Conservation (phyloP, 1,140 invertebrate species). For the Drosophila insularis region DNA sequence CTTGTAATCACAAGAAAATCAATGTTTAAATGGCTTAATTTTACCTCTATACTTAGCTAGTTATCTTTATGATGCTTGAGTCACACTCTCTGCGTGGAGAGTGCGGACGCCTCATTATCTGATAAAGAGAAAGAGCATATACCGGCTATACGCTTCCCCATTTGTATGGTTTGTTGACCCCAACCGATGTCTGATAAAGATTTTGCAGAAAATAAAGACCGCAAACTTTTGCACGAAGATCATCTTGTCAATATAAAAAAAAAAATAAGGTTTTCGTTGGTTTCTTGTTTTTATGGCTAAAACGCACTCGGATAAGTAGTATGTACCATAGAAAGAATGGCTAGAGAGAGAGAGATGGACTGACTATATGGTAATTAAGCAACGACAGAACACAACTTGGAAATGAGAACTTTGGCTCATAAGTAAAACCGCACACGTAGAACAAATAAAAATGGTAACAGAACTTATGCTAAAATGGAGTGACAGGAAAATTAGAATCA, state of each 20-base stretch:
- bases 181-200: slow-evolving; percentile 62
- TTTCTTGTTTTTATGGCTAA: slow-evolving; percentile 9
- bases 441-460: slow-evolving; percentile 76
- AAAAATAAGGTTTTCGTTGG: slow-evolving; percentile 20
- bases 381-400: background rate
- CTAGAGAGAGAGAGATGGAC: slow-evolving; percentile 29
- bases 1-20: slow-evolving; percentile 43
- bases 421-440: slow-evolving; percentile 73
- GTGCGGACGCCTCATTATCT: slow-evolving; percentile 56
- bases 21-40: slow-evolving; percentile 47
- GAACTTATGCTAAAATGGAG: slow-evolving; percentile 48
- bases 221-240: slow-evolving; percentile 69
- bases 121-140: slow-evolving; percentile 53
- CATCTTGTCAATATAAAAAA: slow-evolving; percentile 62
- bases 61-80: slow-evolving; percentile 70
- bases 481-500: slow-evolving; percentile 20
- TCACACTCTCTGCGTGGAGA: slow-evolving; percentile 41
- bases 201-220: slow-evolving; percentile 56
- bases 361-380: slow-evolving; percentile 45
- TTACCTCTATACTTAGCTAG: slow-evolving; percentile 62
- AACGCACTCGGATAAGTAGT: background rate
- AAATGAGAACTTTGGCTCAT: slow-evolving; percentile 47
- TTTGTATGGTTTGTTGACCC: slow-evolving; percentile 68
- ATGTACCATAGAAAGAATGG: slow-evolving; percentile 19
- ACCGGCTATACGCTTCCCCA: slow-evolving; percentile 9